Conservation (phyloP, 2,797 vertebrate species). For the Sebastes hubbsi region DNA sequence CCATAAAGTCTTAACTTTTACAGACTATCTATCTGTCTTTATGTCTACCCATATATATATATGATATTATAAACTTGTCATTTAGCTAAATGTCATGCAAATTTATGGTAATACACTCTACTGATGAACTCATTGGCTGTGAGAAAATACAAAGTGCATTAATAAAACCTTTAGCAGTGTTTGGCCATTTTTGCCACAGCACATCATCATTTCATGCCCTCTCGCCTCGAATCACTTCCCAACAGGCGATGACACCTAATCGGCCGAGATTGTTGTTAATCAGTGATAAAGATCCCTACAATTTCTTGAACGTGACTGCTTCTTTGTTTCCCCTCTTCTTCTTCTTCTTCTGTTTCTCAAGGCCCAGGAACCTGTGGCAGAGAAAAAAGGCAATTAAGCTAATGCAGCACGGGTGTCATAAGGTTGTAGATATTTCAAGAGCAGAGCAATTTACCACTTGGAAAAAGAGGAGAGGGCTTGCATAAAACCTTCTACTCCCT, state of each 20-base stretch:
- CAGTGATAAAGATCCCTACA: conserved; percentile 57
- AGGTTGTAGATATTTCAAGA: conserved; percentile 98
- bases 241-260: conserved; percentile 45
- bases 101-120: background rate
- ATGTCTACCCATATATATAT: background rate
- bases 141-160: conserved; percentile 26
- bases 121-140: background rate
- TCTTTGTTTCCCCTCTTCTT: conserved; percentile 6
- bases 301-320: conserved; percentile 30
- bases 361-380: conserved; percentile 56
- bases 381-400: conserved; percentile 95
- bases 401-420: conserved; percentile 93
- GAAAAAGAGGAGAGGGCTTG: conserved; percentile 89
- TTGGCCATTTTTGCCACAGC: conserved; percentile 40
- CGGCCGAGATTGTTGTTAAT: conserved; percentile 62
- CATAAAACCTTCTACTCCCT: conserved; percentile 89
- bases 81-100: background rate
- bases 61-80: background rate
- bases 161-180: conserved; percentile 34
- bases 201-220: conserved; percentile 48
- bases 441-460: conserved; percentile 94
- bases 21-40: background rate
- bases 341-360: conserved; percentile 26
- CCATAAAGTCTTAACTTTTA: conserved; percentile 21
- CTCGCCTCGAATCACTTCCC: conserved; percentile 34